Conservation (phyloP, 2,797 vertebrate genomes). For the Microhierax caerulescens region DNA sequence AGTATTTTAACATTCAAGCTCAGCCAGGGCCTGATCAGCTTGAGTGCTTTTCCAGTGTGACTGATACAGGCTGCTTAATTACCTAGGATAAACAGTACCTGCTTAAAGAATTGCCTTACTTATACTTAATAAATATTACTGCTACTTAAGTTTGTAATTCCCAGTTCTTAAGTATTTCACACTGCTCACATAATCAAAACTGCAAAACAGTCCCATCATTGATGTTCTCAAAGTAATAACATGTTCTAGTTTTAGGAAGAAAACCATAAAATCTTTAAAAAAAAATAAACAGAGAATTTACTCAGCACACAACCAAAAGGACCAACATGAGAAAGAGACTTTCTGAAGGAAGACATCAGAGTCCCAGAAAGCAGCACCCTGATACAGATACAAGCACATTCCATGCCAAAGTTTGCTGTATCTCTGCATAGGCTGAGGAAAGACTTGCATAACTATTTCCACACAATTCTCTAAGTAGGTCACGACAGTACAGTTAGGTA, state of each 20-base stretch:
- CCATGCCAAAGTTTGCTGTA: neutral
- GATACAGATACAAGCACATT: neutral
- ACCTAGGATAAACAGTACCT: neutral
- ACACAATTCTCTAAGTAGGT: neutral
- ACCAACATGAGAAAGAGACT: neutral
- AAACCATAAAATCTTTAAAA: neutral
- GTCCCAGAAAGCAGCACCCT: neutral
- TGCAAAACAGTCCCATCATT: neutral
- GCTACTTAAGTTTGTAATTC: neutral
- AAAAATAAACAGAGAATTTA: neutral
- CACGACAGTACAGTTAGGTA: neutral
- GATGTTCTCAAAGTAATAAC: neutral
- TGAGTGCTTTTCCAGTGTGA: neutral
- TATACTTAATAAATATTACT: neutral
- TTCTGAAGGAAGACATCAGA: neutral
- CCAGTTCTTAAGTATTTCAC: neutral
- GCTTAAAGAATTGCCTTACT: neutral
- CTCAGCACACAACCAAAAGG: neutral
- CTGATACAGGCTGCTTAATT: neutral
- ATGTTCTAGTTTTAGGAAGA: neutral
- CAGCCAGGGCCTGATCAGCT: neutral
- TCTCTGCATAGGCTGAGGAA: neutral
- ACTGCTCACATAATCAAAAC: neutral
- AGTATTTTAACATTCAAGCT: neutral
- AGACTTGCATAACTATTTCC: neutral